Percentiles rank a stretch among this genome's conserved stretches.
Conservation (phyloP, 2,797 vertebrate species). For the Anguilla megastoma region DNA sequence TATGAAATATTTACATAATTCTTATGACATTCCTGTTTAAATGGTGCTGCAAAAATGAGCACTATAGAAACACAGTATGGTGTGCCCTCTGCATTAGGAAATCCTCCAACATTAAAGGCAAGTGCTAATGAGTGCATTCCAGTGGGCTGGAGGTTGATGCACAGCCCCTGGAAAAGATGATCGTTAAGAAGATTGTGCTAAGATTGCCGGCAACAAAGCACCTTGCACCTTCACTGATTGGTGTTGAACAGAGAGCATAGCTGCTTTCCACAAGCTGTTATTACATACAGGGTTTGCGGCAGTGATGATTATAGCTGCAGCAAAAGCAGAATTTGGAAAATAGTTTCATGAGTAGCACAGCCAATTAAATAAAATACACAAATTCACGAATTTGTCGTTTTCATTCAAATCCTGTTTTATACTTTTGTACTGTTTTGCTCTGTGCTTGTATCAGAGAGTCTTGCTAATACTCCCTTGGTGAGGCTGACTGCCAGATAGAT, state of each 20-base stretch:
- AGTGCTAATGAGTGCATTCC: conserved; percentile 36
- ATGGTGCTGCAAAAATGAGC: conserved; percentile 12
- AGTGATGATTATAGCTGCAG: conserved; percentile 13
- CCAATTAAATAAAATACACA: conserved; percentile 9
- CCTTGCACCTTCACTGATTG: conserved; percentile 37
- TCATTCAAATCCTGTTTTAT: background rate
- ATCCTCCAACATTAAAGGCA: conserved; percentile 14
- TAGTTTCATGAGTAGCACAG: background rate
- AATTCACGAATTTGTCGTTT: background rate
- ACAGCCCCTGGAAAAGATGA: conserved; percentile 34
- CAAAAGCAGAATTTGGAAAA: conserved; percentile 12
- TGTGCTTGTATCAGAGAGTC: background rate
- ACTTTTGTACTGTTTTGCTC: background rate
- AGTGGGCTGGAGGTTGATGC: conserved; percentile 33
- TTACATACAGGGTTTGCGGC: conserved; percentile 13
- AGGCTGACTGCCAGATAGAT: background rate
- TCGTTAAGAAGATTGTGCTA: conserved; percentile 35
- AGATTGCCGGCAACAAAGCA: conserved; percentile 30
- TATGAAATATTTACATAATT: conserved; percentile 23
- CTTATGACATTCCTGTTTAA: conserved; percentile 11
- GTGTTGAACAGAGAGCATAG: conserved; percentile 26
- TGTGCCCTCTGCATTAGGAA: background rate
- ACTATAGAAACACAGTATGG: background rate
- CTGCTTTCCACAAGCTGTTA: conserved; percentile 12
- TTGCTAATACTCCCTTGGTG: too few relatives aligned